phyloP scores from a whole-genome alignment of 1,140 invertebrate genomes.

The Saxidomus purpurata region DNA sequence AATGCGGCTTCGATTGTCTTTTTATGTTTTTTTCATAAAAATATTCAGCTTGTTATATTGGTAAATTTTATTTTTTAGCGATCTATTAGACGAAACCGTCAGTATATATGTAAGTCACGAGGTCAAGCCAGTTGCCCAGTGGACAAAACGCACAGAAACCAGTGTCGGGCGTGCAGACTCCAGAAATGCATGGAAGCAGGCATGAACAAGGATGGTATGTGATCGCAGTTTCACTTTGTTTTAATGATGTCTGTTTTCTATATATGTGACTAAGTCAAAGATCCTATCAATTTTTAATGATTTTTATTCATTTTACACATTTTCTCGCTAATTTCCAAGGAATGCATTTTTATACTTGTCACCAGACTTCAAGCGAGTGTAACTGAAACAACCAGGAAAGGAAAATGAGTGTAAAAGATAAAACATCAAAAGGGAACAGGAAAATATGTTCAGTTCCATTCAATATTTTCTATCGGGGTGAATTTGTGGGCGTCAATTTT shows the following conservation, averaged over 20 bases:
- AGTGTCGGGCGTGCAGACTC: conserved; percentile 98
- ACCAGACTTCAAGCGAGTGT: no score
- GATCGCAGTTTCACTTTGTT: no score
- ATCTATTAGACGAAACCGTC: conserved; percentile 97
- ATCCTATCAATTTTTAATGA: no score
- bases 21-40: no score
- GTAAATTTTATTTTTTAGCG: conserved; percentile 89
- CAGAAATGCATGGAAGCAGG: conserved; percentile 98
- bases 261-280: no score
- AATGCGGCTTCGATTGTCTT: no score
- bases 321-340: no score
- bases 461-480: not conserved
- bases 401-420: not conserved
- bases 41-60: no score
- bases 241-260: no score
- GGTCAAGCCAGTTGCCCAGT: conserved; percentile 94
- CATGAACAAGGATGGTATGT: conserved; percentile 99
- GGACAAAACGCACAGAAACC: conserved; percentile 97
- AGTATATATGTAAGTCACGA: conserved; percentile 98
- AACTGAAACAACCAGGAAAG: no score
- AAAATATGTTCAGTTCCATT: not conserved
- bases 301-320: no score
- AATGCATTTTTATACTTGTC: no score
- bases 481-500: conserved; percentile 42
- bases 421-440: not conserved